These are phyloP conservation scores for Caenorhabditis uteleia DNA, from an alignment of 2,888 invertebrate species.

Conservation along the genomic window DNA sequence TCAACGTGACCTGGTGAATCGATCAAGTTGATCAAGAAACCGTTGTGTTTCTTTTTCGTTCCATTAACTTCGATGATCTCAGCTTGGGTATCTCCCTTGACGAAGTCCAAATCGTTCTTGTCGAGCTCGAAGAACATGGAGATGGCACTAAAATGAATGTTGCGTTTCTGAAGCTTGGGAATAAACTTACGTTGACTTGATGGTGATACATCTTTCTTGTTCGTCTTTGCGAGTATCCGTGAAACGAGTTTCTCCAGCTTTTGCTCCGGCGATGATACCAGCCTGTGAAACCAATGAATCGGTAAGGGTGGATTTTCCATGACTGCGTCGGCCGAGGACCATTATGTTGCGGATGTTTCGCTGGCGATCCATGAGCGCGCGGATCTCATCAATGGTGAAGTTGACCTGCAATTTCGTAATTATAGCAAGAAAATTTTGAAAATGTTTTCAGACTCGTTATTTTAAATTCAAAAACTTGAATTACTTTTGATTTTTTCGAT, in stretches of 20 bases:
- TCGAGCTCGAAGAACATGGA: conserved; percentile 98
- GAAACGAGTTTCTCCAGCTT: conserved; percentile 98
- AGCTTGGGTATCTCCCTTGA: conserved; percentile 75
- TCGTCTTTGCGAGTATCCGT: conserved; percentile 99
- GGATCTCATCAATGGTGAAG: conserved; percentile 99
- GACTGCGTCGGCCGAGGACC: conserved; percentile 99
- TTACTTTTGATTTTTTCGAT: too few relatives aligned
- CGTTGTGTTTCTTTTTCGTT: conserved; percentile 82
- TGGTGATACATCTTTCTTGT: conserved; percentile 99
- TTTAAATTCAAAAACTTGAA: too few relatives aligned
- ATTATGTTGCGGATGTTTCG: conserved; percentile 99
- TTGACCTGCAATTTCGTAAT: conserved; percentile 93
- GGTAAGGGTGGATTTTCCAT: conserved; percentile 90
- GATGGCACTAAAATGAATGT: conserved; percentile 89
- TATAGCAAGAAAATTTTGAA: too few relatives aligned
- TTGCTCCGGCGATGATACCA: conserved; percentile 97
- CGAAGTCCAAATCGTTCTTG: conserved; percentile 91
- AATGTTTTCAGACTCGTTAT: too few relatives aligned
- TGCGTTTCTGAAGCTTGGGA: too few relatives aligned
- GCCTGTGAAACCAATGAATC: conserved; percentile 99
- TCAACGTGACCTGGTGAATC: conserved; percentile 99
- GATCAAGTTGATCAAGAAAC: conserved; percentile 99
- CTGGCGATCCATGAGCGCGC: conserved; percentile 99
- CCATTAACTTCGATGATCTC: conserved; percentile 54
- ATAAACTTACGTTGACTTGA: conserved; percentile 93